phyloP scores from a whole-genome alignment of 2,797 vertebrate genomes.

The Takifugu ocellatus region DNA sequence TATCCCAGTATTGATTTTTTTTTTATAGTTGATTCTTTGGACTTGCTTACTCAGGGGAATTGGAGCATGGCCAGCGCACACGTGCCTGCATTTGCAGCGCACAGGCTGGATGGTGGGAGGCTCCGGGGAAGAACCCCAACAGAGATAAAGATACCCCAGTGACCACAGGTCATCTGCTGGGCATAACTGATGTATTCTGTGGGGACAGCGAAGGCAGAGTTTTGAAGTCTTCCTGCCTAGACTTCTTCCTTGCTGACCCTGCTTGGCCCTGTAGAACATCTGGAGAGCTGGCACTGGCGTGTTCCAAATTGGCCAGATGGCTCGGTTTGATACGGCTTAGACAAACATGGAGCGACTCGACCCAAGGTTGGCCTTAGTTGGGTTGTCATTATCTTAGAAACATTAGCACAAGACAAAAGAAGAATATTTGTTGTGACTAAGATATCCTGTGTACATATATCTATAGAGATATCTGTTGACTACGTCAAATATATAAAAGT shows the following conservation, averaged over 20 bases:
- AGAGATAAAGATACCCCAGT: slow-evolving; percentile 46
- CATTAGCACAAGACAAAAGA: slow-evolving; percentile 13
- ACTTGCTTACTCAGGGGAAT: slow-evolving; percentile 59
- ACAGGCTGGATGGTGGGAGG: slow-evolving; percentile 10
- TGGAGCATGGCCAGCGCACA: slow-evolving; percentile 38
- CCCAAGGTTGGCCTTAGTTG: slow-evolving; percentile 6
- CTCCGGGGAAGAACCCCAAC: slow-evolving; percentile 1
- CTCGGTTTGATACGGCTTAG: slow-evolving; percentile 27
- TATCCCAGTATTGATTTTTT: slow-evolving; percentile 72
- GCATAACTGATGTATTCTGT: slow-evolving; percentile 70
- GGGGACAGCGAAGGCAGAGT: slow-evolving; percentile 53
- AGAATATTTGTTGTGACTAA: too few relatives aligned
- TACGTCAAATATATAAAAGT: not conserved
- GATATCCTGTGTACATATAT: too few relatives aligned
- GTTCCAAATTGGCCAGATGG: slow-evolving; percentile 56
- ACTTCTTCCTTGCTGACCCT: slow-evolving; percentile 68
- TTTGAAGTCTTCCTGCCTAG: slow-evolving; percentile 68
- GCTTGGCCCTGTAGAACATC: slow-evolving; percentile 71
- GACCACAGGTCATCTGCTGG: slow-evolving; percentile 47
- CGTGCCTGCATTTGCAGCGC: slow-evolving; percentile 45
- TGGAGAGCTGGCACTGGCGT: slow-evolving; percentile 60
- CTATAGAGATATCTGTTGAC: too few relatives aligned
- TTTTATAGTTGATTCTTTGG: slow-evolving; percentile 58
- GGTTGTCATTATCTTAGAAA: slow-evolving; percentile 25
- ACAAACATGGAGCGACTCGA: slow-evolving; percentile 27